Percentiles rank a stretch among this genome's conserved stretches.
Evolutionary conservation across 2,797 vertebrate species (phyloP).

Genomic region (Xenentodon cancila): DNA sequence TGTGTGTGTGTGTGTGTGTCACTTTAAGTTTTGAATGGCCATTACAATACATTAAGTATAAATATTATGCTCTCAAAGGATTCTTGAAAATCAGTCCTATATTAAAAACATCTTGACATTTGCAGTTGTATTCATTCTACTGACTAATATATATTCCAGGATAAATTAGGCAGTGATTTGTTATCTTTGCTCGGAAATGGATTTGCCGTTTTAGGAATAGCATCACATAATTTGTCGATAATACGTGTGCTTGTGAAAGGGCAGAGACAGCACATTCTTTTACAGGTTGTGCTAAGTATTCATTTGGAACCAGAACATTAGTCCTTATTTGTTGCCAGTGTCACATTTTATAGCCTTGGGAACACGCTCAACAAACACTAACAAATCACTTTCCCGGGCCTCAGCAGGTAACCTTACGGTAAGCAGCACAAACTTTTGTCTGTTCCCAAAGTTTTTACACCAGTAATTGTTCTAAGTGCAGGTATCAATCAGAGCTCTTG

Average conservation of each 20-base stretch:
- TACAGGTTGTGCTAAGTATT: conserved; percentile 71
- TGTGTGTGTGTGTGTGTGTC: too few relatives aligned
- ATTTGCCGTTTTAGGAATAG: conserved; percentile 25
- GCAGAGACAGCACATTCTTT: conserved; percentile 58
- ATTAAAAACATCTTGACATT: too few relatives aligned
- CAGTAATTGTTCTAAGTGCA: conserved; percentile 82
- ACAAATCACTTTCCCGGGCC: conserved; percentile 74
- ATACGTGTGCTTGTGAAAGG: conserved; percentile 47
- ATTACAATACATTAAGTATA: too few relatives aligned
- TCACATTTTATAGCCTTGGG: conserved; percentile 74
- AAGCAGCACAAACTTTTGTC: conserved; percentile 73
- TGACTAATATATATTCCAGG: background rate
- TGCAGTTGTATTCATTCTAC: background rate
- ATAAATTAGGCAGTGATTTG: conserved; percentile 7
- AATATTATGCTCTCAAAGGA: background rate
- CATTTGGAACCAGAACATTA: conserved; percentile 71
- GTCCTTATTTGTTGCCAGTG: conserved; percentile 76
- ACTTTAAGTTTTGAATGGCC: too few relatives aligned
- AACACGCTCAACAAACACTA: conserved; percentile 74
- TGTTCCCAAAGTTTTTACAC: conserved; percentile 77
- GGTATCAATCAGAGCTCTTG: conserved; percentile 81
- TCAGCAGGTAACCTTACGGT: conserved; percentile 53
- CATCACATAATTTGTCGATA: conserved; percentile 48
- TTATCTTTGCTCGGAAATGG: conserved; percentile 23
- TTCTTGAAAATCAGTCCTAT: background rate